Evolutionary conservation across 2,113 vertebrate genomes (phyloP), one percentile per base, ranked within the genome.

Genomic region (Gymnocephalus cernua): DNA sequence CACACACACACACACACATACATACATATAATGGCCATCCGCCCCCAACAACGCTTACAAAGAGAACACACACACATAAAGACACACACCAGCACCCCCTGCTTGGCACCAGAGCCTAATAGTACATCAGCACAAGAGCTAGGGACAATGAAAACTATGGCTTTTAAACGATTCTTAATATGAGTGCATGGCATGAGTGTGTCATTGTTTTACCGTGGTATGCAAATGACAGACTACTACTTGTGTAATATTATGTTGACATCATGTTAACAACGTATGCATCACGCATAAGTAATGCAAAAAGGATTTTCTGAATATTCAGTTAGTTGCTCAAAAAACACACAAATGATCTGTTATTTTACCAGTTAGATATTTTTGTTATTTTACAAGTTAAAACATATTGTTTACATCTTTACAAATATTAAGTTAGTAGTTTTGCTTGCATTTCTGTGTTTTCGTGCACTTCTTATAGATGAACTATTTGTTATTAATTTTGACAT

Each of bases 51-150:
- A 4, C 29, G 29, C 29, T 29, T 29, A 4, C 29, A 29, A 29
- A 29, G 3, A 29, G 29, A 29, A 41, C 19, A 63, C 57, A 32
- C 65, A 45, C 23, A 19, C 25, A 29, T 29, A 29, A 29, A 29
- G 29, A 29, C 29, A 29, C 29, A 48, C 25, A 19, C 18, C 54
- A 53, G 18, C 15, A 35, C 72, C 66, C 61, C 68, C 50, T 79
- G 25, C 68, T 57, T 77, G 71, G 79, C 82, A 85, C 61, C 57
- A 76, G 58, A 78, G 77, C 62, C 38, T 70, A 47, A 74, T 35
- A 77, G 56, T 64, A 72, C 47, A 84, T 67, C 74, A 86, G 63
- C 67, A 61, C 74, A 80, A 29, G 29, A 29, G 29, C 29, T 29
- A 29, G 29, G 29, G 29, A 29, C 29, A 29, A 29, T 29, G 29